These are phyloP conservation scores for Lacerta bilineata DNA, from an alignment of 2,797 vertebrate species.

Conservation along the genomic window DNA sequence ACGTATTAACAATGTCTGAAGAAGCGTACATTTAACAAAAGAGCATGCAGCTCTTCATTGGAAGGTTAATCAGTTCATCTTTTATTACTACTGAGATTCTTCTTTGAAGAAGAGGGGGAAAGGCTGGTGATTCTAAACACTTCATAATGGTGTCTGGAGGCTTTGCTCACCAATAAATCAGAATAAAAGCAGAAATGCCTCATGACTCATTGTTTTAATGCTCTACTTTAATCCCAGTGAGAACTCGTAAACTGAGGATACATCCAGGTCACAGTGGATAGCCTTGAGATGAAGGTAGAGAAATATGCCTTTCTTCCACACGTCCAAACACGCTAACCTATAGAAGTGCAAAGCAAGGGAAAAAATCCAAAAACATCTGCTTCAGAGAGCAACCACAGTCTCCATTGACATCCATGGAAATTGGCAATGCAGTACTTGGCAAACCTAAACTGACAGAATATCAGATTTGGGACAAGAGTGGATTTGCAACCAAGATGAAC, in stretches of 20 bases:
- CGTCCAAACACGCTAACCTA: constrained; percentile 19
- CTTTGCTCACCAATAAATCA: constrained; percentile 21
- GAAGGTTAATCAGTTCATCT: constrained; percentile 19
- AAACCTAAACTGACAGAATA: neutral
- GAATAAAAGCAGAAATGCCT: neutral
- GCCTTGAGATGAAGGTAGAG: neutral
- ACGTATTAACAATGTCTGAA: neutral
- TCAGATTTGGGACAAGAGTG: neutral
- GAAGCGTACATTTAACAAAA: neutral
- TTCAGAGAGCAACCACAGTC: neutral
- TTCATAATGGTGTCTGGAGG: constrained; percentile 4
- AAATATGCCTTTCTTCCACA: constrained; percentile 29
- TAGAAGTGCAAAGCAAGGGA: neutral
- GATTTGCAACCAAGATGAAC: neutral
- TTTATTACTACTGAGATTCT: constrained; percentile 5
- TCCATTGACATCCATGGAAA: constrained; percentile 2
- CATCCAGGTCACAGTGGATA: constrained; percentile 11
- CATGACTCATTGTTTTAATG: constrained; percentile 20
- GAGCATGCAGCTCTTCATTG: neutral
- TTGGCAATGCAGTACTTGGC: neutral
- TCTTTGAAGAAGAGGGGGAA: neutral
- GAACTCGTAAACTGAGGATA: constrained; percentile 15
- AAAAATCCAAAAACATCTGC: neutral
- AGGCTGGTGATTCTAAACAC: neutral
- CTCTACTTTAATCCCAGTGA: neutral